Evolutionary conservation across 2,797 vertebrate genomes (phyloP), one percentile per base, ranked within the genome.

Genomic region (Betta splendens): DNA sequence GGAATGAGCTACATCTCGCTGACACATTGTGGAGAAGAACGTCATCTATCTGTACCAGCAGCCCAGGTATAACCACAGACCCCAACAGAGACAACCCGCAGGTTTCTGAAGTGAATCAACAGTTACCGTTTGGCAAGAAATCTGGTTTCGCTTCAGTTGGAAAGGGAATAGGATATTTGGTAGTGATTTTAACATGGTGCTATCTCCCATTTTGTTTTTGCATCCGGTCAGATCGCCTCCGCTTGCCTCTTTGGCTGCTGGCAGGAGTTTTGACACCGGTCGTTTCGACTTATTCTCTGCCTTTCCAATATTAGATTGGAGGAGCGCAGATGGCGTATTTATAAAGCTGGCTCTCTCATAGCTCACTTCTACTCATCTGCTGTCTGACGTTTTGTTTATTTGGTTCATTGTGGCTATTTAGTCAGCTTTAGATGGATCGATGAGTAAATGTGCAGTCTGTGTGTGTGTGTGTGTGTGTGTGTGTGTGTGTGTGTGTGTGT

Each of bases 261-360:
- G 4, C 12, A 2, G 37, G 43, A 44, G 33, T 69, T 75, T 57
- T 39, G 56, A 76, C 52, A 51, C 53, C 20, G 38, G 45, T 38
- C 4, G 2, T 47, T 69, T 55, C 38, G 60, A 11, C 42, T 54
- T 28, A 29, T 48, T 73, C 47, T 15, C 21, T 13, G 31, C n/a
- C 21, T 42, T 66, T 67, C 72, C 44, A 72, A 60, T 72, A 53
- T 65, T 67, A 65, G 60, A 67, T 13, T n/a, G 1, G 25, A 49
- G 58, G 31, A 9, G 29, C 17, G 44, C 61, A 53, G 33, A 38
- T 56, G 64, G 57, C 57, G 48, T 59, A 15, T 70, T 75, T 67
- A 64, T 28, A 10, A 18, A 11, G 3, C 17, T 17, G 35, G 17
- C 37, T 40, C 42, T 54, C 46, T 16, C 43, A 43, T 55, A 44